Conservation (phyloP, 1,140 invertebrate species). For the Lineus longissimus region DNA sequence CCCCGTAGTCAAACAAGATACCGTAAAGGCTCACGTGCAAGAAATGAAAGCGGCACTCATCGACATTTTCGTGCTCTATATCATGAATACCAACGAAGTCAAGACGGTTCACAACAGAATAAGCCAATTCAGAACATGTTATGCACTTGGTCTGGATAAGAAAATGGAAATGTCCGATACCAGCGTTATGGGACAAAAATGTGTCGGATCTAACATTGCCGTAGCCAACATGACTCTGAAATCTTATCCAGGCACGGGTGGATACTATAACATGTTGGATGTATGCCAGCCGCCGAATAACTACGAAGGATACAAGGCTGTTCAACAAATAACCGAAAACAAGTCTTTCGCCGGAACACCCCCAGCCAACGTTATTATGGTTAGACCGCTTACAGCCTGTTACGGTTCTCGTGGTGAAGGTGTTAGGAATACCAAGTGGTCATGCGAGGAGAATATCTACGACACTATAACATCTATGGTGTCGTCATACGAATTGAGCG, state of each 20-base stretch:
- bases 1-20: neutral
- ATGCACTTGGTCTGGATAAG: neutral
- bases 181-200: conserved; percentile 2
- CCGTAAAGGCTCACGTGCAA: neutral
- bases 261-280: conserved; percentile 7
- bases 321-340: conserved; percentile 3
- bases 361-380: neutral
- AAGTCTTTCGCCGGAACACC: neutral
- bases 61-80: neutral
- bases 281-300: conserved; percentile 1
- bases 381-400: conserved; percentile 1
- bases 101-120: conserved; percentile 5
- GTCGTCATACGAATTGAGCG: neutral
- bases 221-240: conserved; percentile 5
- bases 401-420: neutral
- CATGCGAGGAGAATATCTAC: conserved; percentile 1
- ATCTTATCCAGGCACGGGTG: neutral
- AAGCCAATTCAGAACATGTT: conserved; percentile 1
- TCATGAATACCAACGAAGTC: conserved; percentile 3
- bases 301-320: conserved; percentile 2
- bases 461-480: conserved; percentile 1
- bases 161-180: conserved; percentile 6
- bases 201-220: neutral
- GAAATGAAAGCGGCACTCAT: neutral
- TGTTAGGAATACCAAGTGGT: conserved; percentile 7